A percentile compares a stretch with the other conserved stretches of the same genome.
Evolutionary conservation across 1,140 invertebrate species (phyloP).

Genomic region (Drosophila ambigua): DNA sequence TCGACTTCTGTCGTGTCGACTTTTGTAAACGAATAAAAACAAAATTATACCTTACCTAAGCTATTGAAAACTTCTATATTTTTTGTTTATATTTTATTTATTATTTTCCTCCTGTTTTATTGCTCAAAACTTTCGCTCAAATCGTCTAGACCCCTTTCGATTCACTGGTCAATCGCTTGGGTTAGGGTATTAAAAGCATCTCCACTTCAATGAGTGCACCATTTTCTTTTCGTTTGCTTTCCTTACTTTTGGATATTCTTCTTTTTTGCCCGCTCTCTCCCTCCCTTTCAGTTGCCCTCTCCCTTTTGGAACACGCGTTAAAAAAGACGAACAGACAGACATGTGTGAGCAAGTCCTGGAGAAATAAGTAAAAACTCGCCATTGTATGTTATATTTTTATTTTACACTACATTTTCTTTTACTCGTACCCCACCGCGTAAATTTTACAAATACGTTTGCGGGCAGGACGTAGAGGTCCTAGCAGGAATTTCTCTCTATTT

Average conservation of each 20-base stretch:
- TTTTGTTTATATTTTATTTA: too few relatives aligned
- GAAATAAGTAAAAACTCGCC: conserved; percentile 55
- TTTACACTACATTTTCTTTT: conserved; percentile 20
- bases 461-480: conserved; percentile 8
- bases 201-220: conserved; percentile 36
- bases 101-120: too few relatives aligned
- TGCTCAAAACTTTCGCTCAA: background rate
- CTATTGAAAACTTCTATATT: too few relatives aligned
- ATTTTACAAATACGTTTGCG: conserved; percentile 78
- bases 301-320: conserved; percentile 37
- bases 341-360: conserved; percentile 49
- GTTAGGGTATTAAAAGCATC: conserved; percentile 35
- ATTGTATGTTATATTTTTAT: conserved; percentile 60
- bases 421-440: conserved; percentile 42
- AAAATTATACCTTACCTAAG: too few relatives aligned
- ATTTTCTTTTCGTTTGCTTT: conserved; percentile 33
- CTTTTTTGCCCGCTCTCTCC: conserved; percentile 3
- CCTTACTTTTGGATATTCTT: conserved; percentile 29
- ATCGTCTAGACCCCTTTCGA: background rate
- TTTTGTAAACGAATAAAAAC: too few relatives aligned
- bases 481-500: conserved; percentile 47
- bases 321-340: conserved; percentile 52
- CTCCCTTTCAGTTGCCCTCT: conserved; percentile 1
- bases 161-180: background rate
- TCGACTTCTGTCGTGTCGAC: too few relatives aligned